phyloP scores from a whole-genome alignment of 1,140 invertebrate species.

The Diachasmimorpha longicaudata region DNA sequence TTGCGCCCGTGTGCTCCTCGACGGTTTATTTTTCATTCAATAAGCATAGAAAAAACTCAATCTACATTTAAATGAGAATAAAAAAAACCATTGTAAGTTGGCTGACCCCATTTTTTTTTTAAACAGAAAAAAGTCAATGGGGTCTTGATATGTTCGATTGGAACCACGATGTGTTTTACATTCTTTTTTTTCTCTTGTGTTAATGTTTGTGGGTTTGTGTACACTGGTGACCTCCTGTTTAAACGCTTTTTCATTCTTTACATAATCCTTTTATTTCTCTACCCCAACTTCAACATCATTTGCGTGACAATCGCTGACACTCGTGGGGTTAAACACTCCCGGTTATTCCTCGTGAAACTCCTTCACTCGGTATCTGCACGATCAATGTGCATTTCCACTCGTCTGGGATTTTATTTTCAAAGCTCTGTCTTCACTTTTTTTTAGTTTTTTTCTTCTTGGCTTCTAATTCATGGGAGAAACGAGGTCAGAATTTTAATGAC shows the following conservation, averaged over 20 bases:
- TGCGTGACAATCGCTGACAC: neutral
- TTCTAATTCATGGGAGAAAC: neutral
- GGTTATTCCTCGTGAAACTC: neutral
- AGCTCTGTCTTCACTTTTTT: neutral
- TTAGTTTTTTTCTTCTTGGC: neutral
- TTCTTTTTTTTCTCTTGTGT: neutral
- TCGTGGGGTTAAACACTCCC: neutral
- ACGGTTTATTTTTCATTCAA: slow-evolving; percentile 26
- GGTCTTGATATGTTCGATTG: slow-evolving; percentile 54
- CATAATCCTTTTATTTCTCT: neutral
- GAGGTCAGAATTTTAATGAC: neutral
- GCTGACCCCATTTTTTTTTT: slow-evolving; percentile 33
- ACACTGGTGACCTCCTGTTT: neutral
- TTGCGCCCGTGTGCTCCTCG: slow-evolving; percentile 10
- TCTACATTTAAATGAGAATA: slow-evolving; percentile 37
- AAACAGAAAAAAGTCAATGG: slow-evolving; percentile 18
- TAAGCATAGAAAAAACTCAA: slow-evolving; percentile 47
- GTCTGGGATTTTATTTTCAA: neutral
- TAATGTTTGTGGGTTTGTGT: neutral
- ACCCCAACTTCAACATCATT: neutral
- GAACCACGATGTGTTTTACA: slow-evolving; percentile 37
- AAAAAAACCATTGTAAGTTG: slow-evolving; percentile 41
- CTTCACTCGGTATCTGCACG: neutral
- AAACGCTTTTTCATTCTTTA: neutral
- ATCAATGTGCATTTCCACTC: neutral